A percentile compares a stretch with the other conserved stretches of the same genome.
Conservation (phyloP, 1,140 invertebrate genomes). For the Coptotermes formosanus region DNA sequence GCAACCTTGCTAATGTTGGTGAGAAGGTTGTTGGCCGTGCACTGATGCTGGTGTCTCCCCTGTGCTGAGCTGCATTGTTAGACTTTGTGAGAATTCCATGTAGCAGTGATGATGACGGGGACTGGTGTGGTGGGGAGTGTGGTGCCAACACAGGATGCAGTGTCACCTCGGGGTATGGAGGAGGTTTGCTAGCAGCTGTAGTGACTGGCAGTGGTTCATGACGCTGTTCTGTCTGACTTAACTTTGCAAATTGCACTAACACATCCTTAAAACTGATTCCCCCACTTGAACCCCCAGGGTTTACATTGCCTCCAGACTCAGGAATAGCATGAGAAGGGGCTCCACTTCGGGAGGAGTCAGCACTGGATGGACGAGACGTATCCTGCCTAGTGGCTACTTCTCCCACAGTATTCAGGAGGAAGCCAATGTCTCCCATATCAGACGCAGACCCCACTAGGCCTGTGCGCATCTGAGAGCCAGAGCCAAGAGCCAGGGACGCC, state of each 20-base stretch:
- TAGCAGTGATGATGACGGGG: constrained; percentile 62
- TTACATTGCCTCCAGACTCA: constrained; percentile 31
- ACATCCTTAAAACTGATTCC: constrained; percentile 68
- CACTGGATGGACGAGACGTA: constrained; percentile 53
- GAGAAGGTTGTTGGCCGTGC: constrained; percentile 59
- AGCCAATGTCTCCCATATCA: constrained; percentile 35
- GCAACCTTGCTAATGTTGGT: constrained; percentile 71
- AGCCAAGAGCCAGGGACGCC: constrained; percentile 44
- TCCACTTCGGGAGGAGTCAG: constrained; percentile 54
- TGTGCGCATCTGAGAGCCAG: constrained; percentile 47
- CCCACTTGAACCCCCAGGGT: constrained; percentile 25
- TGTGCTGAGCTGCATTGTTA: not conserved
- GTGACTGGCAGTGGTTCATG: not conserved
- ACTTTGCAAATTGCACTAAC: constrained; percentile 72
- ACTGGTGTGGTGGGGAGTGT: constrained; percentile 48
- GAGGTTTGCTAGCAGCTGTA: constrained; percentile 49
- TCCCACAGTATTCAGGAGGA: constrained; percentile 13
- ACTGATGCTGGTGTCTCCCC: constrained; percentile 38
- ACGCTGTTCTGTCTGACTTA: constrained; percentile 43
- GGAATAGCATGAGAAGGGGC: constrained; percentile 43
- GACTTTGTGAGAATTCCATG: constrained; percentile 71
- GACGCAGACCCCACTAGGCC: constrained; percentile 38
- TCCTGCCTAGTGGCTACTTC: constrained; percentile 41
- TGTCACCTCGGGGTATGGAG: constrained; percentile 75
- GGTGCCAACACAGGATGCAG: constrained; percentile 62